Conservation (phyloP, 2,113 vertebrate genomes). For the Mobula birostris region DNA sequence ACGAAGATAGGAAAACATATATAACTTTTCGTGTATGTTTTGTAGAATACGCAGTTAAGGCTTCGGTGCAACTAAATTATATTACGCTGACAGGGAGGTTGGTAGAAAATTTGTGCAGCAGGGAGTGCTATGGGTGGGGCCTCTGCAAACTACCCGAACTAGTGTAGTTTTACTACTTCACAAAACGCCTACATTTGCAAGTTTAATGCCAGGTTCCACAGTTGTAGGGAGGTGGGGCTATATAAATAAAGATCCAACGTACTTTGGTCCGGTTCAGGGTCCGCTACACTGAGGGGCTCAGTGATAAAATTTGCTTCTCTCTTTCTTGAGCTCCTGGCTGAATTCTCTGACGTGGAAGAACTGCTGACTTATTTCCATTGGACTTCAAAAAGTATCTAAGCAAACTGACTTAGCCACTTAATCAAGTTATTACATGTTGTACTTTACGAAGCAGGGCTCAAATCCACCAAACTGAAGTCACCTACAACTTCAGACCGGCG, state of each 20-base stretch:
- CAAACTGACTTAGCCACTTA: not conserved
- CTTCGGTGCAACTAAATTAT: too few species aligned
- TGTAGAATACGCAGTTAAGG: not conserved
- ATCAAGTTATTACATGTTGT: not conserved
- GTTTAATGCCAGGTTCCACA: not conserved
- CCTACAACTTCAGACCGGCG: not conserved
- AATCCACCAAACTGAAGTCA: not conserved
- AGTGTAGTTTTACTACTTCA: not conserved
- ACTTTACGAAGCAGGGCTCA: not conserved
- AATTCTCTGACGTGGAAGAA: constrained; percentile 9
- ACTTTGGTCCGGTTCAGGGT: not conserved
- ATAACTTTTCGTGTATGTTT: not conserved
- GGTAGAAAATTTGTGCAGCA: not conserved
- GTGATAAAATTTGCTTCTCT: not conserved
- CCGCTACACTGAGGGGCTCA: not conserved
- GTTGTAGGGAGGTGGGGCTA: not conserved
- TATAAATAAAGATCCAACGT: not conserved
- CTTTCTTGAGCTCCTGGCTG: not conserved
- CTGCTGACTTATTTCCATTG: not conserved
- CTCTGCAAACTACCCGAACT: constrained; percentile 20
- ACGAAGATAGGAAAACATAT: not conserved
- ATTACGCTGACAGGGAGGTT: not conserved
- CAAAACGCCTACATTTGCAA: not conserved
- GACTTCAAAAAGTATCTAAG: not conserved
- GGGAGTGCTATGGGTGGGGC: not conserved